phyloP scores from a whole-genome alignment of 1,140 invertebrate species.

The Aphelinus atriplicis region DNA sequence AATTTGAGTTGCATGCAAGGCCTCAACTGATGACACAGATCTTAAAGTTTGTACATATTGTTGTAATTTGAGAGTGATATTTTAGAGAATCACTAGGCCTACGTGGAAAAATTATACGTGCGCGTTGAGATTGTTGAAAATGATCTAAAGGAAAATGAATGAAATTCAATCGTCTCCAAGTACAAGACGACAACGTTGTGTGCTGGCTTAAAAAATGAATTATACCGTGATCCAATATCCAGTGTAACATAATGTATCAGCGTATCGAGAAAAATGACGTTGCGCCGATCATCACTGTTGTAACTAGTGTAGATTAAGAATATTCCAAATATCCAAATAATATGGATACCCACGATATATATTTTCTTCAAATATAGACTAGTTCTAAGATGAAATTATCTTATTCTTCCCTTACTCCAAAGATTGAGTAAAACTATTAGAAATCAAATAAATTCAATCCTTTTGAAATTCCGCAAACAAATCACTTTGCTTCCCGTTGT shows the following conservation, averaged over 20 bases:
- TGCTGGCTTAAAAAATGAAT: constrained; percentile 30
- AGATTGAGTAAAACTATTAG: too few relatives aligned
- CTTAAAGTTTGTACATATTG: constrained; percentile 40
- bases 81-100: constrained; percentile 34
- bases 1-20: constrained; percentile 20
- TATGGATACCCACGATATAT: constrained; percentile 34
- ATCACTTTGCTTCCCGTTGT: too few relatives aligned
- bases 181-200: constrained; percentile 22
- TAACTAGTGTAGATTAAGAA: constrained; percentile 41
- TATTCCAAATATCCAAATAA: constrained; percentile 32
- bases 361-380: constrained; percentile 41
- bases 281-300: constrained; percentile 34
- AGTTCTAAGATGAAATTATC: constrained; percentile 22
- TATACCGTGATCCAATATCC: constrained; percentile 23
- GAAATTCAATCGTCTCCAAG: constrained; percentile 22
- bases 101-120: constrained; percentile 16
- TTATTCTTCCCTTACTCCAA: background rate
- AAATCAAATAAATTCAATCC: too few relatives aligned
- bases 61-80: constrained; percentile 36
- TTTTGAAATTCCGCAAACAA: too few relatives aligned
- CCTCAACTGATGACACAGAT: constrained; percentile 8
- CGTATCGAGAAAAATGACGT: constrained; percentile 28
- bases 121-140: constrained; percentile 36
- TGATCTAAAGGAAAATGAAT: constrained; percentile 37
- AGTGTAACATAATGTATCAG: constrained; percentile 38